A percentile compares a stretch with the other conserved stretches of the same genome.
phyloP scores from a whole-genome alignment of 2,888 invertebrate species.

The Xestia ashworthii region DNA sequence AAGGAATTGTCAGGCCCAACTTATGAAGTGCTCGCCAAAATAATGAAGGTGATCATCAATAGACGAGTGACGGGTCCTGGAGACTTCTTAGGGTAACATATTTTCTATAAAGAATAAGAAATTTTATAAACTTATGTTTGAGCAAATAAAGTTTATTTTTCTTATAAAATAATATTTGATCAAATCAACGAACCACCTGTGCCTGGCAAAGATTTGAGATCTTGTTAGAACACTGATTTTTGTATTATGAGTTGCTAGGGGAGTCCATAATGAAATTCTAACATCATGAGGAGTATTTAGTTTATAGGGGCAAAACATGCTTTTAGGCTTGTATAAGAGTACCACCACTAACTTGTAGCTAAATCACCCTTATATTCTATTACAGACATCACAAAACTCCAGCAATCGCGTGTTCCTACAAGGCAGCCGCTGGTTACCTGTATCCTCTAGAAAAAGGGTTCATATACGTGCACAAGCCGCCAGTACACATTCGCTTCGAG shows the following conservation, averaged over 20 bases:
- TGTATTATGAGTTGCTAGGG: no score
- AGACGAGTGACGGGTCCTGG: constrained; percentile 99
- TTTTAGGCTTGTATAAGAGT: no score
- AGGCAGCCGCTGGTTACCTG: constrained; percentile 98
- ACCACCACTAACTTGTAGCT: not conserved
- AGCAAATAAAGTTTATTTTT: no score
- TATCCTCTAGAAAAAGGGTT: constrained; percentile 99
- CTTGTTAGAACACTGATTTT: not conserved
- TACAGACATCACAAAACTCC: constrained; percentile 95
- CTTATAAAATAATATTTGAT: no score
- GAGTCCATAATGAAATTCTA: no score
- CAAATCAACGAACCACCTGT: not conserved
- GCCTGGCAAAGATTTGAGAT: not conserved
- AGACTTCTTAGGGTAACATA: constrained; percentile 95
- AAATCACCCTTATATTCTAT: constrained; percentile 4
- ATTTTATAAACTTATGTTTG: no score
- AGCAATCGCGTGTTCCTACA: constrained; percentile 98
- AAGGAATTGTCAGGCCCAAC: constrained; percentile 98
- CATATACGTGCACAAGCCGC: constrained; percentile 99
- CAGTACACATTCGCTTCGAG: constrained; percentile 99
- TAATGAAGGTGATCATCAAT: constrained; percentile 98
- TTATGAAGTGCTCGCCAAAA: constrained; percentile 98
- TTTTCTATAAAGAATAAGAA: not conserved
- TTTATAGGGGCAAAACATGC: no score
- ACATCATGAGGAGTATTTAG: no score